A percentile compares a stretch with the other conserved stretches of the same genome.
phyloP scores from a whole-genome alignment of 2,888 invertebrate genomes.

The Caenorhabditis auriculariae region DNA sequence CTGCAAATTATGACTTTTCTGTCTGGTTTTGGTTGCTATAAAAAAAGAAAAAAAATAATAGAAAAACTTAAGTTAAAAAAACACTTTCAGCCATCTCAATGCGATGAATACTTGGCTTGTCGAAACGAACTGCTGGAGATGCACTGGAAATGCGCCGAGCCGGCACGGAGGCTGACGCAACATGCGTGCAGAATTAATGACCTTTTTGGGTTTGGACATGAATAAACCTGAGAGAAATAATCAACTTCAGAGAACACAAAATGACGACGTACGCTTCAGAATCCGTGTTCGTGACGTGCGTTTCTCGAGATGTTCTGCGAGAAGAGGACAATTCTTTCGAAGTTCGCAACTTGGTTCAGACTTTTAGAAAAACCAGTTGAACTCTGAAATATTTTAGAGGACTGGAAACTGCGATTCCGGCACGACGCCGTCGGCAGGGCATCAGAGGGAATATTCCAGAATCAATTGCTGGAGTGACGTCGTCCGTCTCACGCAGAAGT shows the following conservation, averaged over 20 bases:
- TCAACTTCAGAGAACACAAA: conserved; percentile 14
- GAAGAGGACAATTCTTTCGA: too few relatives aligned
- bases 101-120: conserved; percentile 22
- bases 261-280: conserved; percentile 21
- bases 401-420: too few relatives aligned
- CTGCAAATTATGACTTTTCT: too few relatives aligned
- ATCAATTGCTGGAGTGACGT: conserved; percentile 25
- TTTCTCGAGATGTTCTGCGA: conserved; percentile 9
- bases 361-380: too few relatives aligned
- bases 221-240: neutral
- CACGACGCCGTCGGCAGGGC: too few relatives aligned
- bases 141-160: conserved; percentile 24
- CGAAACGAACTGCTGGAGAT: conserved; percentile 18
- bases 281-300: conserved; percentile 15
- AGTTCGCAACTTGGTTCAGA: too few relatives aligned
- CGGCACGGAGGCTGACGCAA: conserved; percentile 17
- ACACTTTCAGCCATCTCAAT: too few relatives aligned
- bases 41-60: too few relatives aligned
- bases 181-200: conserved; percentile 21
- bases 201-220: conserved; percentile 12
- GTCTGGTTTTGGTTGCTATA: too few relatives aligned
- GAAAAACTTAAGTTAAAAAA: too few relatives aligned
- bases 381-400: too few relatives aligned
- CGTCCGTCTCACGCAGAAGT: conserved; percentile 21
- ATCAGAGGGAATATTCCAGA: too few relatives aligned